These are phyloP conservation scores for Equus quagga DNA, from an alignment of 2,113 vertebrate genomes.

Conservation along the genomic window DNA sequence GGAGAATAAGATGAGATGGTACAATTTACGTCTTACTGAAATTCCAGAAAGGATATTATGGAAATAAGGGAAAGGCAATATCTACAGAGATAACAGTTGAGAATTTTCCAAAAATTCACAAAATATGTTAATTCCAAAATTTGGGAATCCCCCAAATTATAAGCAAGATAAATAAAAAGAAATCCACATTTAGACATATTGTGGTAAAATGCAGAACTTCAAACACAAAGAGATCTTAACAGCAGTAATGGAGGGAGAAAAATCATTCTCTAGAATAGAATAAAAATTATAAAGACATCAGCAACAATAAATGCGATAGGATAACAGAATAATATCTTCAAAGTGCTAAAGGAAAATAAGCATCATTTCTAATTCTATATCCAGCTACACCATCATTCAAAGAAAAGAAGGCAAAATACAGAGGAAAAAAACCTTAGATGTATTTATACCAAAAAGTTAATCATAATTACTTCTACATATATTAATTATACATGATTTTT, in stretches of 20 bases:
- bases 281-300: neutral
- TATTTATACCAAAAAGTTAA: neutral
- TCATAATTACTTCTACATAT: neutral
- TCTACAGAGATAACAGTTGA: neutral
- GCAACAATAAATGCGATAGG: neutral
- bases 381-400: neutral
- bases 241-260: neutral
- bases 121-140: neutral
- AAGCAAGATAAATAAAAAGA: neutral
- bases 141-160: neutral
- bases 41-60: neutral
- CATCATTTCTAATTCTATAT: neutral
- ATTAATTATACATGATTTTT: neutral
- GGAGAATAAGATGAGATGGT: neutral
- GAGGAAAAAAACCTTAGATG: neutral
- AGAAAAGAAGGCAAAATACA: neutral
- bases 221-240: conserved; percentile 7
- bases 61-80: neutral
- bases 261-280: neutral
- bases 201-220: neutral
- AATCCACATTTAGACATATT: neutral
- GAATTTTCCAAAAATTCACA: neutral
- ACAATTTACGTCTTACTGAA: neutral
- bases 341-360: neutral
- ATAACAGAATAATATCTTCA: neutral